phyloP scores from a whole-genome alignment of 2,797 vertebrate genomes.

The Sardinella longiceps region DNA sequence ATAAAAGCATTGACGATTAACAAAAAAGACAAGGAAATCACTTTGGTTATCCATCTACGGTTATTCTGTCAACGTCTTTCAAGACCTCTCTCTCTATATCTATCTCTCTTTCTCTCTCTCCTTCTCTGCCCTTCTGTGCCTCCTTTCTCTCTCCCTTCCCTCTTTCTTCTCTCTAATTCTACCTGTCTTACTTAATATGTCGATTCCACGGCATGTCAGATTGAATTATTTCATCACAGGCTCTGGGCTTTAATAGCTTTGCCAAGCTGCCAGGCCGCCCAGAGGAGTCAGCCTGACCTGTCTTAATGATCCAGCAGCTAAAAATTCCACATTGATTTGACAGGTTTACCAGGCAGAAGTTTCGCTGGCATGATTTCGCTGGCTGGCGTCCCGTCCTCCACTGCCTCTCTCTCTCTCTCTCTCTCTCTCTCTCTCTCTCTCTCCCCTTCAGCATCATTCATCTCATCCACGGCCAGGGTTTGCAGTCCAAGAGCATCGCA shows the following conservation, averaged over 20 bases:
- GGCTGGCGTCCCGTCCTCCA: background rate
- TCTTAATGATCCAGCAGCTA: conserved; percentile 25
- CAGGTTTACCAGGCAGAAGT: conserved; percentile 38
- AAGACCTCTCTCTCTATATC: background rate
- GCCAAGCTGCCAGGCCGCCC: conserved; percentile 31
- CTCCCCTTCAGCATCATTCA: conserved; percentile 17
- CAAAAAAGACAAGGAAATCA: background rate
- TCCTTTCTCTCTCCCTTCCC: background rate
- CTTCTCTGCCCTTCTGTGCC: background rate
- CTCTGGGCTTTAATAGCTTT: conserved; percentile 42
- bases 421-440: conserved; percentile 27
- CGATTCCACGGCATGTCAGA: conserved; percentile 29
- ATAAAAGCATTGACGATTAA: background rate
- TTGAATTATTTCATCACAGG: conserved; percentile 37
- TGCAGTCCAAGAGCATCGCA: background rate
- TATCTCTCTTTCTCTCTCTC: background rate
- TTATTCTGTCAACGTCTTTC: background rate
- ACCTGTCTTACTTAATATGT: conserved; percentile 22
- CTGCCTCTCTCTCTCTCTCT: conserved; percentile 16
- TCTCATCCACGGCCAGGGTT: background rate
- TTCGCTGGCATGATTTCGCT: conserved; percentile 40
- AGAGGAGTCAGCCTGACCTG: conserved; percentile 34
- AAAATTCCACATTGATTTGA: conserved; percentile 42
- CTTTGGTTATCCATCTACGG: conserved; percentile 15
- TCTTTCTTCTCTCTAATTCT: background rate